These are phyloP conservation scores for Leucania comma DNA, from an alignment of 2,888 invertebrate genomes.

Conservation along the genomic window DNA sequence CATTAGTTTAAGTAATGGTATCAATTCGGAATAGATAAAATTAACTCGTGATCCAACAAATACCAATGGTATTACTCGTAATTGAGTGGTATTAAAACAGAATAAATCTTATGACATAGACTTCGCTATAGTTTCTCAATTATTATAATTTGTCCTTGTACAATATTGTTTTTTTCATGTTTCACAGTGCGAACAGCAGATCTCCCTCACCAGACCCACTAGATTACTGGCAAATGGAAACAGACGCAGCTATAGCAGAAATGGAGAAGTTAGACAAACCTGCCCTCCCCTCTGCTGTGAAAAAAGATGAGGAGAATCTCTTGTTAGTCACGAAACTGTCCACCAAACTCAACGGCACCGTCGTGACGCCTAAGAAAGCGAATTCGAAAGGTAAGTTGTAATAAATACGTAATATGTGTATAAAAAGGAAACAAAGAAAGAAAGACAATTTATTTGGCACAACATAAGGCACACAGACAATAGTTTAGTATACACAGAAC, in stretches of 20 bases:
- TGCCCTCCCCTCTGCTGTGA: conserved; percentile 40
- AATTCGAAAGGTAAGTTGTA: conserved; percentile 75
- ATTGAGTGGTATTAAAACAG: too few relatives aligned
- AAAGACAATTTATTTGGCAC: too few relatives aligned
- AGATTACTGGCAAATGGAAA: conserved; percentile 84
- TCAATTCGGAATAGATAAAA: too few relatives aligned
- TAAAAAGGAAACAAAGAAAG: too few relatives aligned
- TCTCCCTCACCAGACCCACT: conserved; percentile 80
- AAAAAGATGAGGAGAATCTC: conserved; percentile 58
- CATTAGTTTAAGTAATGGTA: too few relatives aligned
- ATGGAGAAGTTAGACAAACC: conserved; percentile 73
- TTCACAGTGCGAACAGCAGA: conserved; percentile 76
- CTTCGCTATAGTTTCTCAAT: too few relatives aligned
- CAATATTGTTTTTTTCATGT: neutral
- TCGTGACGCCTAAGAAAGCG: conserved; percentile 76
- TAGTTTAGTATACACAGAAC: too few relatives aligned
- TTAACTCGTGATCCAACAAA: too few relatives aligned
- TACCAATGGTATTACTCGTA: too few relatives aligned
- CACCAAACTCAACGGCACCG: conserved; percentile 81
- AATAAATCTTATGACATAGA: too few relatives aligned
- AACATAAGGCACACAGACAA: too few relatives aligned
- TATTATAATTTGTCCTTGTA: neutral
- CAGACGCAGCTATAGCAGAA: conserved; percentile 73
- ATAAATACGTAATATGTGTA: too few relatives aligned
- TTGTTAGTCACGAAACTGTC: conserved; percentile 71